Base-by-base conservation (phyloP, 2,113 vertebrate species). In the Ammodramus savannarum region DNA sequence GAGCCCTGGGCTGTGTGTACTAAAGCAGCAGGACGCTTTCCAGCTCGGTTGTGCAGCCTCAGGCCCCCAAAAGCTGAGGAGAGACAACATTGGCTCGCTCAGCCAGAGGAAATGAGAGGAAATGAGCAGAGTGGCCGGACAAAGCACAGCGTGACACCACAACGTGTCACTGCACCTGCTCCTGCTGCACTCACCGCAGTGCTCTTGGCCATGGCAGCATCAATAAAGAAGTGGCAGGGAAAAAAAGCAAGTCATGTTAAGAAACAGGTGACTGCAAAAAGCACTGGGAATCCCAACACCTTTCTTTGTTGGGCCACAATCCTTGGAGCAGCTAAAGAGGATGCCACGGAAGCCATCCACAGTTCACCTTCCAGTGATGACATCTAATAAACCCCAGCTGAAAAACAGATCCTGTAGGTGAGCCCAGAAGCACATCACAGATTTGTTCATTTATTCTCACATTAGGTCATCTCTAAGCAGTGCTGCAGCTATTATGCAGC, bases 151-250 rank as follows among this genome's bases (percentile, higher is more conserved):
- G 2, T 11, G 76, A 57, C 90, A 58, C 0, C 0, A 26, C 71
- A 88, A 25, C 12, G 27, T 67, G 95, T 49, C 61, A 0, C 89
- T 75, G 89, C 96, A 93, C 96, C 95, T 96, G 94, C 4, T 85
- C 94, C 69, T 19, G 5, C 17, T 0, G 31, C 38, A 58, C 26
- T 18, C 13, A 4, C 74, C 22, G 41, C 29, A 2, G 54, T 0
- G 3, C 0, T 68, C 61, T 25, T 69, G 78, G 84, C 62, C 52
- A 43, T 0, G 0, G 10, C 5, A 91, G 31, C 23, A 19, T 0
- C 3, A 58, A 96, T 4, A 54, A 73, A 55, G 8, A 38, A 58
- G 16, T 1, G 14, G 26, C 0, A 52, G 17, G 26, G 21, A 36
- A 19, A 48, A 77, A 80, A 27, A 6, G 16, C 20, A 87, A 41